Evolutionary conservation across 2,888 invertebrate genomes (phyloP).

Genomic region (Amphimallon solstitiale): DNA sequence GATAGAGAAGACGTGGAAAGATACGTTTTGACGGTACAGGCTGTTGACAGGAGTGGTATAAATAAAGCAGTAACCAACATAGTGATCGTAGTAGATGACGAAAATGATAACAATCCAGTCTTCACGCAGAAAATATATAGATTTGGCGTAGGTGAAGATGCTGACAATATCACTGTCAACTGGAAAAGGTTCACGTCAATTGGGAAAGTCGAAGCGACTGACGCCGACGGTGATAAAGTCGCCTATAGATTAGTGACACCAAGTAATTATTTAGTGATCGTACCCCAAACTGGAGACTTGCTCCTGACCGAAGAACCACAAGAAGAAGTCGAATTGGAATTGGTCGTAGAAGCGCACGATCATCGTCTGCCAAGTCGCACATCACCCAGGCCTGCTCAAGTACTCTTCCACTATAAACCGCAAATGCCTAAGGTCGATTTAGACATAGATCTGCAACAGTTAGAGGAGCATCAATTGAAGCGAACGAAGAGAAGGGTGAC

Average conservation of each 20-base stretch:
- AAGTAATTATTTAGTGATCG: constrained; percentile 85
- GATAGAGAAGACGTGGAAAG: constrained; percentile 80
- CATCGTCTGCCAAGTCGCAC: constrained; percentile 77
- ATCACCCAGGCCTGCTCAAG: constrained; percentile 77
- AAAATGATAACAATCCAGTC: constrained; percentile 91
- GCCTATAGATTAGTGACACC: constrained; percentile 85
- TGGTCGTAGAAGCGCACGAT: constrained; percentile 86
- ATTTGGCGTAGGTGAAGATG: constrained; percentile 76
- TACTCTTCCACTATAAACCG: constrained; percentile 77
- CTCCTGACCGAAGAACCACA: constrained; percentile 84
- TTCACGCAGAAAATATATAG: constrained; percentile 83
- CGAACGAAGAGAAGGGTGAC: constrained; percentile 84
- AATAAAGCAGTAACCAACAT: constrained; percentile 86
- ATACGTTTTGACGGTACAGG: constrained; percentile 82
- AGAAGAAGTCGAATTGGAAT: constrained; percentile 67
- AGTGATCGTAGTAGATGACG: constrained; percentile 80
- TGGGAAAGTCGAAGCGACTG: constrained; percentile 86
- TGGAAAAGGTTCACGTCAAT: constrained; percentile 86
- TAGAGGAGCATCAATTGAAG: constrained; percentile 66
- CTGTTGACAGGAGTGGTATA: constrained; percentile 80
- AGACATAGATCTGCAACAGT: constrained; percentile 65
- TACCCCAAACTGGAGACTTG: constrained; percentile 92
- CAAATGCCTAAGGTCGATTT: constrained; percentile 68
- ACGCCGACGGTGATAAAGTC: constrained; percentile 92
- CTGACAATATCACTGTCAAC: constrained; percentile 71